Percentiles rank a stretch among this genome's conserved stretches.
Evolutionary conservation across 2,797 vertebrate species (phyloP).

Genomic region (Phrynocephalus guinanensis): DNA sequence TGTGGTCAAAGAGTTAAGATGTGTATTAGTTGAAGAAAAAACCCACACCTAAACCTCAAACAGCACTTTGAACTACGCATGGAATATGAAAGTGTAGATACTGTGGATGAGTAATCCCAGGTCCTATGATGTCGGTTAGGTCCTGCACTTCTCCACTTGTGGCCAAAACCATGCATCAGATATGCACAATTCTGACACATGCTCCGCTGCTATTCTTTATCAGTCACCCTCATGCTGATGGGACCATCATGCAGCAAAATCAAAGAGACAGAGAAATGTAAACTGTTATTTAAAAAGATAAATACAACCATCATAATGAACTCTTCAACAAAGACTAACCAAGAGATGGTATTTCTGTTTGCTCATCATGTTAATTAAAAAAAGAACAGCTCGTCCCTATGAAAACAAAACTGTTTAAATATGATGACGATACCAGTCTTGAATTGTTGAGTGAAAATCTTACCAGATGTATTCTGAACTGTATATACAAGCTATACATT

Average conservation of each 20-base stretch:
- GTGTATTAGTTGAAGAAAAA: not conserved
- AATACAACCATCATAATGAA: conserved; percentile 69
- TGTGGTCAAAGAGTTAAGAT: not conserved
- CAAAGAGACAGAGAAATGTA: conserved; percentile 46
- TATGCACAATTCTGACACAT: too few relatives aligned
- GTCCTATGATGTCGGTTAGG: too few relatives aligned
- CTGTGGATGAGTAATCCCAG: not conserved
- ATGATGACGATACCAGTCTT: conserved; percentile 55
- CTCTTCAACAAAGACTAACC: conserved; percentile 58
- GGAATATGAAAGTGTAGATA: not conserved
- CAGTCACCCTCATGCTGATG: not conserved
- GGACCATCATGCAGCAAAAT: conserved; percentile 27
- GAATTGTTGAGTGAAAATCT: conserved; percentile 39
- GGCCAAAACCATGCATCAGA: not conserved
- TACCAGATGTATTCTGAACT: conserved; percentile 8
- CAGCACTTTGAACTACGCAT: not conserved
- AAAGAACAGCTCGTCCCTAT: conserved; percentile 54
- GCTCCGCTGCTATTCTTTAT: not conserved
- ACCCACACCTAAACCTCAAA: not conserved
- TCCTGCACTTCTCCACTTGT: not conserved
- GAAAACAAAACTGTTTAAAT: conserved; percentile 72
- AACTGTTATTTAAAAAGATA: conserved; percentile 63
- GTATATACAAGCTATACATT: conserved; percentile 32
- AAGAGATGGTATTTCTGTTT: conserved; percentile 64
- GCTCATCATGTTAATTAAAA: conserved; percentile 71